These are phyloP conservation scores for Euura saliciscinereae DNA, from an alignment of 1,140 invertebrate genomes.

Conservation along the genomic window DNA sequence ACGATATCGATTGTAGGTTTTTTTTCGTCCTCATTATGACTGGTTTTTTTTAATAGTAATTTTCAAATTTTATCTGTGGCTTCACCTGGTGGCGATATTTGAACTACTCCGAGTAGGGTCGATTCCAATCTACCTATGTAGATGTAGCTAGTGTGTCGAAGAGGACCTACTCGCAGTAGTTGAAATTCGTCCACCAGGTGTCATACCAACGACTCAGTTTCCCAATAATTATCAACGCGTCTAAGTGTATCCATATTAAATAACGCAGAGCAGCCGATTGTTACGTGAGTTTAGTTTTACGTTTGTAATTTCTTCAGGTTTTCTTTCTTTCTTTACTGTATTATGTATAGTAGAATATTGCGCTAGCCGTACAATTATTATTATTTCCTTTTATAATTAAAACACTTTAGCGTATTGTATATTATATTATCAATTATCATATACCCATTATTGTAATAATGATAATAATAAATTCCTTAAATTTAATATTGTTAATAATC, in stretches of 20 bases:
- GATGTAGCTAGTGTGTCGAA: conserved; percentile 12
- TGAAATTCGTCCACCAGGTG: no score
- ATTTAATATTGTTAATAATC: conserved; percentile 41
- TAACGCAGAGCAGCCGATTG: conserved; percentile 45
- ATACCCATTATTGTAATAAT: background rate
- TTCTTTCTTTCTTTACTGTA: background rate
- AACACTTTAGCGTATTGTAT: conserved; percentile 19
- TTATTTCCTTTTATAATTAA: conserved; percentile 17
- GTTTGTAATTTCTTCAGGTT: conserved; percentile 10
- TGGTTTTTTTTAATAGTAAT: background rate
- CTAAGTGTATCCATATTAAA: background rate
- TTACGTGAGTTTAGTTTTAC: conserved; percentile 26
- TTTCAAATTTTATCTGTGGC: no score
- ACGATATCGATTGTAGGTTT: conserved; percentile 16
- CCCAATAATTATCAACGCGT: background rate
- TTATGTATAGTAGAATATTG: background rate
- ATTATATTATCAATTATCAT: background rate
- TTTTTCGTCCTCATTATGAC: conserved; percentile 6
- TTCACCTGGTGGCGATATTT: no score
- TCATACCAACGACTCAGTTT: conserved; percentile 39
- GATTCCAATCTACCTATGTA: conserved; percentile 35
- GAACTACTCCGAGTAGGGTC: background rate
- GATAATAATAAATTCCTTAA: background rate
- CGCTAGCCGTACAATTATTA: conserved; percentile 1
- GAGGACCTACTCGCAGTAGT: no score